Conservation (phyloP, 2,888 invertebrate genomes). For the Ichneumoninae sp. region DNA sequence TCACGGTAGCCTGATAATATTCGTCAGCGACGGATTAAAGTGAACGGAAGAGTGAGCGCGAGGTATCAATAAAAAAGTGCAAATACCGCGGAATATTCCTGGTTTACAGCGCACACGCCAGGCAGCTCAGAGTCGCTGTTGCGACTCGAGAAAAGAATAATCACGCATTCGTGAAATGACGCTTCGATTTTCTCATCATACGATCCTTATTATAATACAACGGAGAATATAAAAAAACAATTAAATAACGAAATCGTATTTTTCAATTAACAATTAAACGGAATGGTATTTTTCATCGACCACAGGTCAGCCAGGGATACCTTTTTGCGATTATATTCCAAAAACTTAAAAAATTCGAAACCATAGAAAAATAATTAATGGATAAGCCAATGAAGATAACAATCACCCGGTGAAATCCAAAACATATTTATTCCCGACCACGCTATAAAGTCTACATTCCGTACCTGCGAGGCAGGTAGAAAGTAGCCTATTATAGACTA, state of each 20-base stretch:
- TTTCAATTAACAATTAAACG: too few relatives aligned
- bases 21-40: background rate
- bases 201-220: too few relatives aligned
- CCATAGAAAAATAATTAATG: background rate
- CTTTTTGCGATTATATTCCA: background rate
- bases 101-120: background rate
- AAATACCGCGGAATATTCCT: background rate
- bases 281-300: too few relatives aligned
- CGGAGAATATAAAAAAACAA: too few relatives aligned
- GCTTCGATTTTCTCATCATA: too few relatives aligned
- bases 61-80: background rate
- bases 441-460: too few relatives aligned
- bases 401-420: background rate
- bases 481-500: too few relatives aligned
- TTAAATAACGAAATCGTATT: too few relatives aligned
- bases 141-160: too few relatives aligned
- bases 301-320: background rate
- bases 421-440: background rate
- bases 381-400: background rate
- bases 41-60: background rate
- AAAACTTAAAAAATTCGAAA: background rate
- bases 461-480: too few relatives aligned
- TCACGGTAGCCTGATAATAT: background rate
- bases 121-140: too few relatives aligned
- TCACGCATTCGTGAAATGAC: too few relatives aligned